These are phyloP conservation scores for Lethrus apterus DNA, from an alignment of 1,140 invertebrate genomes.

Conservation along the genomic window DNA sequence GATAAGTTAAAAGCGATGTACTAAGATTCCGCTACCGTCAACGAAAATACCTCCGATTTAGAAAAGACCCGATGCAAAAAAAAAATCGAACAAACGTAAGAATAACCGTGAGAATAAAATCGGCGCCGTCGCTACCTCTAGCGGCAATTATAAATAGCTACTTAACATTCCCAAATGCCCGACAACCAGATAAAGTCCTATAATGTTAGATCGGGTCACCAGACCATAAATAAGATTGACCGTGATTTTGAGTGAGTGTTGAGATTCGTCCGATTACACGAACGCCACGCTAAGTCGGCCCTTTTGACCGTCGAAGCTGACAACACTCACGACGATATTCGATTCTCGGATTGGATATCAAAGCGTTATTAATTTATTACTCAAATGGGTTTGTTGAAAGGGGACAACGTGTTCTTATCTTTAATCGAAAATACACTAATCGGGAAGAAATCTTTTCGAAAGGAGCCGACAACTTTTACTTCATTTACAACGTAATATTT, in stretches of 20 bases:
- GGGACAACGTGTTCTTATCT: too few species aligned
- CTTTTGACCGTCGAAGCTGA: slow-evolving; percentile 22
- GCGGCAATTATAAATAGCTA: slow-evolving; percentile 34
- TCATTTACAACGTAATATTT: too few species aligned
- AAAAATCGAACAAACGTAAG: neutral
- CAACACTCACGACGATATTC: slow-evolving; percentile 24
- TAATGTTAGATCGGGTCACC: slow-evolving; percentile 29
- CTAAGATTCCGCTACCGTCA: slow-evolving; percentile 16
- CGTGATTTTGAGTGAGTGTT: slow-evolving; percentile 35
- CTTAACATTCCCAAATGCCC: slow-evolving; percentile 32
- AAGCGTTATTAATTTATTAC: slow-evolving; percentile 29
- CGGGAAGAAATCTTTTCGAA: too few species aligned
- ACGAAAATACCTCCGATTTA: slow-evolving; percentile 8
- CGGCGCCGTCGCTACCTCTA: slow-evolving; percentile 19
- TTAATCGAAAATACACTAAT: too few species aligned
- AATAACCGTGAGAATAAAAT: slow-evolving; percentile 12
- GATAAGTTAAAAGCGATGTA: slow-evolving; percentile 19
- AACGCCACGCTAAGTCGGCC: slow-evolving; percentile 18
- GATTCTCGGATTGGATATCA: slow-evolving; percentile 22
- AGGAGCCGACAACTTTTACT: too few species aligned
- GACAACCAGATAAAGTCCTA: slow-evolving; percentile 28
- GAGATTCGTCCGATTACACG: slow-evolving; percentile 28
- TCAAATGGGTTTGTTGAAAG: neutral
- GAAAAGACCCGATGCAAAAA: slow-evolving; percentile 6
- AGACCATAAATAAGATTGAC: slow-evolving; percentile 34